phyloP scores from a whole-genome alignment of 2,113 vertebrate species.

The Austrofundulus limnaeus region DNA sequence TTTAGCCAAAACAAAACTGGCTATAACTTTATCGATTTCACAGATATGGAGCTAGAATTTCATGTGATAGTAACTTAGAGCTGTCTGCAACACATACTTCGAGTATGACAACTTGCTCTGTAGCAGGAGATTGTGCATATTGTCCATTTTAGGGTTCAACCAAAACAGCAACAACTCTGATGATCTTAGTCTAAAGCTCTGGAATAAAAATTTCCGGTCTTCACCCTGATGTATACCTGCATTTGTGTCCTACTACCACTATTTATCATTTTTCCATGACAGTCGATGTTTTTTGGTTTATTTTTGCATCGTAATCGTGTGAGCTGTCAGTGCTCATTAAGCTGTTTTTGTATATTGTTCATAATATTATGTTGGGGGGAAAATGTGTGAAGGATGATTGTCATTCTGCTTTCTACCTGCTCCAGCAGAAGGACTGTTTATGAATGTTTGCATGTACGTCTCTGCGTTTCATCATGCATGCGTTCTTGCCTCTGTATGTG shows the following conservation, averaged over 20 bases:
- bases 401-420: constrained; percentile 48
- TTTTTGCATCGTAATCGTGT: background rate
- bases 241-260: too few species aligned
- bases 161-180: background rate
- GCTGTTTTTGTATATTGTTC: background rate
- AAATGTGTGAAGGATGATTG: constrained; percentile 47
- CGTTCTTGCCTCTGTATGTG: constrained; percentile 20
- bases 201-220: too few species aligned
- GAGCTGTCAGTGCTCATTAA: background rate
- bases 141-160: background rate
- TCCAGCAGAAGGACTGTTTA: constrained; percentile 56
- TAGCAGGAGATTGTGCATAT: too few species aligned
- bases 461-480: constrained; percentile 36
- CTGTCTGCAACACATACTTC: too few species aligned
- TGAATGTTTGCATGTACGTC: constrained; percentile 26
- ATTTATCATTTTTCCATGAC: too few species aligned
- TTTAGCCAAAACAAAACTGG: too few species aligned
- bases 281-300: background rate
- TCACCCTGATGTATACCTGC: too few species aligned
- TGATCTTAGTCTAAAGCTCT: too few species aligned
- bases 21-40: too few species aligned
- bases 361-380: background rate
- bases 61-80: too few species aligned
- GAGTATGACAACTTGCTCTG: too few species aligned
- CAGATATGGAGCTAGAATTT: too few species aligned